Conservation (phyloP, 2,797 vertebrate genomes). For the Calcarius lapponicus region DNA sequence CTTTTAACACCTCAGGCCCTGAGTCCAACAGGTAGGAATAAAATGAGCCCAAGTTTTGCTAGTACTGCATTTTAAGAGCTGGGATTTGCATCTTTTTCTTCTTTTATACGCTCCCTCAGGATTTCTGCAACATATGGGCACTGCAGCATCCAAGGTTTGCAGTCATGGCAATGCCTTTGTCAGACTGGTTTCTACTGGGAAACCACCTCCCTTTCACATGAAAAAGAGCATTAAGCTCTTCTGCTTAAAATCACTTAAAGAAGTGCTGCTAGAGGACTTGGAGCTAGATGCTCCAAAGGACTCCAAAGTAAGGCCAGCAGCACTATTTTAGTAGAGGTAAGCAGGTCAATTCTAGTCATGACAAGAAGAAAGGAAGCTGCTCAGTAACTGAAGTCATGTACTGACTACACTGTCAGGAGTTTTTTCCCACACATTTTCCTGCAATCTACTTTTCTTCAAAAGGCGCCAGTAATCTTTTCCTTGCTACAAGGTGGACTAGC, state of each 20-base stretch:
- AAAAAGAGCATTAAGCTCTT: not conserved
- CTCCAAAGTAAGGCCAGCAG: not conserved
- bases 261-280: not conserved
- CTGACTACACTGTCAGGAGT: not conserved
- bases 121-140: not conserved
- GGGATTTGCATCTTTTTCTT: not conserved
- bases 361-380: not conserved
- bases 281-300: not conserved
- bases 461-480: not conserved
- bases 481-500: not conserved
- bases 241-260: not conserved
- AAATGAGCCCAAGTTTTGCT: not conserved
- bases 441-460: not conserved
- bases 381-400: not conserved
- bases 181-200: not conserved
- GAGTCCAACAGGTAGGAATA: not conserved
- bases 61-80: not conserved
- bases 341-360: not conserved
- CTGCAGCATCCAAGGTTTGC: not conserved
- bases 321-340: not conserved
- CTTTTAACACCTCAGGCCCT: not conserved
- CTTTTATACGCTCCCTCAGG: not conserved
- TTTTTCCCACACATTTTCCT: not conserved
- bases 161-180: not conserved
- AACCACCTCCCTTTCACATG: not conserved